Percentiles rank a stretch among this genome's conserved stretches.
phyloP scores from a whole-genome alignment of 2,888 invertebrate species.

The Chloroclysta siterata region DNA sequence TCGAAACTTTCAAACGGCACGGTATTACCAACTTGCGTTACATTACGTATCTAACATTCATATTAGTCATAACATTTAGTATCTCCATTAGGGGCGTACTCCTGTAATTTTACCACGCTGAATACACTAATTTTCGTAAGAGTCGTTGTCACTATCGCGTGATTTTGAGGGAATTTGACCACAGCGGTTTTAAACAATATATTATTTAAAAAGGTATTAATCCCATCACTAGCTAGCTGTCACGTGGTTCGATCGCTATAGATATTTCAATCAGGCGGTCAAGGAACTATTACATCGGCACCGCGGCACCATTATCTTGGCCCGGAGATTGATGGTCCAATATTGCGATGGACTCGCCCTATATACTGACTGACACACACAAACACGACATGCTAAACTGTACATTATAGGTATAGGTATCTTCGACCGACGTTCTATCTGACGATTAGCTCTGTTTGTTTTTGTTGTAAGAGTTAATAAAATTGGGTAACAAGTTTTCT shows the following conservation, averaged over 20 bases:
- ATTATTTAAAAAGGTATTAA: not conserved
- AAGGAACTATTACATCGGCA: slow-evolving; percentile 72
- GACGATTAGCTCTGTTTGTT: slow-evolving; percentile 7
- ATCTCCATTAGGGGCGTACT: too few relatives aligned
- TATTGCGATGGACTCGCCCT: slow-evolving; percentile 66
- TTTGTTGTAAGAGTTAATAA: slow-evolving; percentile 1
- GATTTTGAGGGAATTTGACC: too few relatives aligned
- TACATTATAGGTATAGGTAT: not conserved
- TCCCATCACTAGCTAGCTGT: slow-evolving; percentile 38
- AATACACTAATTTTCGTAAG: too few relatives aligned
- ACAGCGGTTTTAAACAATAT: too few relatives aligned
- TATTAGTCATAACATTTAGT: too few relatives aligned
- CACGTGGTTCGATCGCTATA: slow-evolving; percentile 45
- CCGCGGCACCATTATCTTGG: slow-evolving; percentile 70
- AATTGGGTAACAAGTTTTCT: too few relatives aligned
- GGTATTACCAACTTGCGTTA: too few relatives aligned
- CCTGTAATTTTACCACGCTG: too few relatives aligned
- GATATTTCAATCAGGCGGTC: slow-evolving; percentile 74
- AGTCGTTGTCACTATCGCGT: too few relatives aligned
- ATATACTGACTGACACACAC: slow-evolving; percentile 43
- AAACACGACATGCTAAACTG: slow-evolving; percentile 32
- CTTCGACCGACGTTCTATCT: not conserved
- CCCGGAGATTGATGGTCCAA: slow-evolving; percentile 74
- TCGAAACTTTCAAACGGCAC: too few relatives aligned
- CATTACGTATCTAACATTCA: too few relatives aligned